A percentile compares a stretch with the other conserved stretches of the same genome.
Conservation (phyloP, 2,797 vertebrate genomes). For the Bucorvus abyssinicus region DNA sequence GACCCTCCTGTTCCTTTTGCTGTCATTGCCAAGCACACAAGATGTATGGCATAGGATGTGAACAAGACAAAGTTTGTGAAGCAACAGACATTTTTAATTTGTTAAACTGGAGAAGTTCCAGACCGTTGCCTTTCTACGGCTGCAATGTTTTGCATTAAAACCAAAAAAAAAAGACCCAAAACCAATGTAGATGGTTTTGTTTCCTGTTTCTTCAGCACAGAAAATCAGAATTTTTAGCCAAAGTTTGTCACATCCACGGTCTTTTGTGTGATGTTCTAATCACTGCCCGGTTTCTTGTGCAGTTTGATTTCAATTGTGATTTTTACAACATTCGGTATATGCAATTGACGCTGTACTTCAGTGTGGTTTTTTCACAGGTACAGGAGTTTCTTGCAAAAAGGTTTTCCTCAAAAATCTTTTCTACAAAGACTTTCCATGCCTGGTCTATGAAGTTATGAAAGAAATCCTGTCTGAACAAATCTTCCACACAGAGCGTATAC, state of each 20-base stretch:
- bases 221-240: neutral
- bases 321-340: neutral
- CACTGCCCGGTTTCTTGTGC: neutral
- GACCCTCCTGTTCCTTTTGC: neutral
- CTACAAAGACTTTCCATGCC: neutral
- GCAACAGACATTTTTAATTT: neutral
- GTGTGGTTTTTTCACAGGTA: neutral
- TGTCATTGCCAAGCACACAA: neutral
- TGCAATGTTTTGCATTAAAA: neutral
- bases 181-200: neutral
- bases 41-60: neutral
- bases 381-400: neutral
- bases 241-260: neutral
- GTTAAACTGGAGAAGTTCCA: no score
- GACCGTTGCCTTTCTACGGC: neutral
- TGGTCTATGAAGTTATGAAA: neutral
- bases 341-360: neutral
- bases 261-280: neutral
- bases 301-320: neutral
- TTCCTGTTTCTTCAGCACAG: neutral
- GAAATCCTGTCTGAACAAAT: neutral
- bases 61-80: neutral
- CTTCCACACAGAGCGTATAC: neutral
- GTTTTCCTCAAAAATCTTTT: neutral
- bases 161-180: no score